Percentiles rank a stretch among this genome's conserved stretches.
Evolutionary conservation across 2,797 vertebrate species (phyloP).

Genomic region (Scleropages formosus): DNA sequence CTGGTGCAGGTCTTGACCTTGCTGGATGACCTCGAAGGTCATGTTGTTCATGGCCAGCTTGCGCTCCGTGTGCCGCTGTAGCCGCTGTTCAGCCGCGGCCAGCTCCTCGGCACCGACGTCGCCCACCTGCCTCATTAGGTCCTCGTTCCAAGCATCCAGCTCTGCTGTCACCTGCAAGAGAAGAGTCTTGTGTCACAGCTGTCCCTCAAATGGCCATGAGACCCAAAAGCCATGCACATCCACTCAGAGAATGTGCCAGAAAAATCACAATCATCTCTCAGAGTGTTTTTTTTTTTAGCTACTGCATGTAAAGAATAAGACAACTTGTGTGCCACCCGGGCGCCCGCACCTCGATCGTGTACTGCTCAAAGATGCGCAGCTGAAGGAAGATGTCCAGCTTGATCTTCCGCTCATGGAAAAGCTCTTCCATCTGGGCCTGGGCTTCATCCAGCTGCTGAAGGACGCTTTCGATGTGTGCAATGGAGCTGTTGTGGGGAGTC

Average conservation of each 20-base stretch:
- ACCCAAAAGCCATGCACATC: background rate
- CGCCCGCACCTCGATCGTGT: conserved; percentile 73
- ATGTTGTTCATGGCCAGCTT: conserved; percentile 95
- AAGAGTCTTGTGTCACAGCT: background rate
- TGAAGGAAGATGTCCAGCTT: conserved; percentile 93
- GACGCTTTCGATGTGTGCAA: conserved; percentile 91
- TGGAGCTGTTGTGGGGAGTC: conserved; percentile 89
- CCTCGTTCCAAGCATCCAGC: conserved; percentile 94
- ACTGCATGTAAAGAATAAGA: too few species aligned
- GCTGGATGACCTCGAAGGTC: conserved; percentile 95
- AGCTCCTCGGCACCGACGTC: conserved; percentile 87
- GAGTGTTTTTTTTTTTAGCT: too few species aligned
- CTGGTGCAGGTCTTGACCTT: conserved; percentile 92
- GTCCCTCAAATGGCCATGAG: background rate
- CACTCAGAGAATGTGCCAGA: too few species aligned
- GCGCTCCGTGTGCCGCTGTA: conserved; percentile 87
- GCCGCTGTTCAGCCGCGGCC: conserved; percentile 84
- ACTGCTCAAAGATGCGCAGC: conserved; percentile 94
- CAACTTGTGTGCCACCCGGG: too few species aligned
- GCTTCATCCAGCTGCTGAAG: conserved; percentile 94
- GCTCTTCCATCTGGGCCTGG: conserved; percentile 94
- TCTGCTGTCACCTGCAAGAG: conserved; percentile 85
- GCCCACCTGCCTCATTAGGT: conserved; percentile 85
- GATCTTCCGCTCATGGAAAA: conserved; percentile 94
- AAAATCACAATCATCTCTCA: too few species aligned